Evolutionary conservation across 2,888 invertebrate species (phyloP), one percentile per base, ranked within the genome.

Genomic region (Ommatoiulus sabulosus): DNA sequence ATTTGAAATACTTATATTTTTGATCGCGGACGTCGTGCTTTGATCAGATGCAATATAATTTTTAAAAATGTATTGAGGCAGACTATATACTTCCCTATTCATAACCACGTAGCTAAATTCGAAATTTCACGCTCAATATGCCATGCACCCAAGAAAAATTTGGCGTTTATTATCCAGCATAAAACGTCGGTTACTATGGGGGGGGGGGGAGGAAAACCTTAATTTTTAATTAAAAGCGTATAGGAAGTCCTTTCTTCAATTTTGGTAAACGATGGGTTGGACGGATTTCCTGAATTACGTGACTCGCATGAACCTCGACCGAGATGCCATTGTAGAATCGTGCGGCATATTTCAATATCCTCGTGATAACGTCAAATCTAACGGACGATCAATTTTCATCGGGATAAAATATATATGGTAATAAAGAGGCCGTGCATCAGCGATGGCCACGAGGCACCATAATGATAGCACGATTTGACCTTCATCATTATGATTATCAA

Each of bases 241-340:
- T 63, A 63, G 63, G 63, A 63, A 63, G 63, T 63, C 63, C 17
- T 3, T n/a, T n/a, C 20, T 6, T 17, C n/a, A 7, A 63, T n/a
- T 63, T 63, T 63, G 63, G 63, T 63, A 63, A 63, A 63, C 63
- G 63, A 63, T 63, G 63, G 63, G 63, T 63, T 63, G 63, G 5
- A 17, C 63, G 63, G n/a, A 63, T 63, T 63, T 63, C 63, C n/a
- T 63, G 63, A 63, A n/a, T 20, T 63, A n/a, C 63, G 63, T 63
- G 63, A 1, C n/a, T 63, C 17, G 63, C 63, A 63, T 63, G 63
- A 63, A 63, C 63, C 17, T 63, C 20, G n/a, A 17, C n/a, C 63
- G 6, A 63, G 17, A 63, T 63, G 63, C n/a, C 63, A 63, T 57
- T 57, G 46, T 17, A 4, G 63, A 63, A 57, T 17, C n/a, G 63